Conservation (phyloP, 23 tunicate genomes). For the Trididemnum miniatum region DNA sequence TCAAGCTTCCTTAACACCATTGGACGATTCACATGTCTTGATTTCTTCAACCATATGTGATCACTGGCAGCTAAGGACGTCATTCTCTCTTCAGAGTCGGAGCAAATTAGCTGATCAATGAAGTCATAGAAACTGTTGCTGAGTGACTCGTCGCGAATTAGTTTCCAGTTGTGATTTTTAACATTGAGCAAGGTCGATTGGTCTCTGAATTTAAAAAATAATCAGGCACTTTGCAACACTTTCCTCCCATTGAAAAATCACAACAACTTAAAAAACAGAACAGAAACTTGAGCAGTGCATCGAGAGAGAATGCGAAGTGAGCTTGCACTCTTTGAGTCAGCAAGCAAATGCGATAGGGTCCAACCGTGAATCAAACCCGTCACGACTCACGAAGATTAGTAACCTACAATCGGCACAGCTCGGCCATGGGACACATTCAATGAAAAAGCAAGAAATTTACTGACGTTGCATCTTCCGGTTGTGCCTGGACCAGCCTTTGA, state of each 20-base stretch:
- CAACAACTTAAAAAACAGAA: too few relatives aligned
- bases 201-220: conserved; percentile 31
- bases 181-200: conserved; percentile 30
- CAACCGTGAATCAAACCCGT: too few relatives aligned
- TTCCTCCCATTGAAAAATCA: background rate
- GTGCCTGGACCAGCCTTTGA: too few relatives aligned
- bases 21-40: background rate
- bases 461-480: too few relatives aligned
- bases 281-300: too few relatives aligned
- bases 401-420: too few relatives aligned
- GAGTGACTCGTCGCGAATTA: background rate
- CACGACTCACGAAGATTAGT: too few relatives aligned
- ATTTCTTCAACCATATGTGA: conserved; percentile 38
- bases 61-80: conserved; percentile 27
- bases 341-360: too few relatives aligned
- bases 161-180: background rate
- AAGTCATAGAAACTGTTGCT: conserved; percentile 20
- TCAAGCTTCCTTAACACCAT: background rate
- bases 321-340: too few relatives aligned
- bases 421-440: too few relatives aligned
- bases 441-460: too few relatives aligned
- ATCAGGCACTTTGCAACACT: background rate
- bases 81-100: conserved; percentile 39
- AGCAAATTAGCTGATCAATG: conserved; percentile 24
- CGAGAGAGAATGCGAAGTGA: too few relatives aligned